A percentile compares a stretch with the other conserved stretches of the same genome.
Conservation (phyloP, 2,113 vertebrate genomes). For the Callithrix jacchus region DNA sequence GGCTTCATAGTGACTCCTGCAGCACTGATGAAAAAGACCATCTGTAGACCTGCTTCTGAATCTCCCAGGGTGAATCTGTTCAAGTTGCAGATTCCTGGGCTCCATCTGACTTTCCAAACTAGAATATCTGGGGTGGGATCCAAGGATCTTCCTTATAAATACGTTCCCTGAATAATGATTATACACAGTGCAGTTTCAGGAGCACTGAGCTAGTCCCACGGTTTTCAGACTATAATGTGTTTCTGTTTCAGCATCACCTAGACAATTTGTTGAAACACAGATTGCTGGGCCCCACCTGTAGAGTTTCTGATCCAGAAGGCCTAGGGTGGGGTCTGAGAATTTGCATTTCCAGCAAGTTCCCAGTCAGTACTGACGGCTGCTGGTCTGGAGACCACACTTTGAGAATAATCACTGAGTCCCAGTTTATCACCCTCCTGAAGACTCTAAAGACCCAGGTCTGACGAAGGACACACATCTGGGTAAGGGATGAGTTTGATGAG, state of each 20-base stretch:
- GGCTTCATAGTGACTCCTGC: background rate
- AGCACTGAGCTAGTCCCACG: background rate
- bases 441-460: background rate
- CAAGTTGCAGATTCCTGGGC: background rate
- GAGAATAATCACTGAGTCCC: too few species aligned
- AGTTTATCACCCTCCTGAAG: background rate
- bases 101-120: background rate
- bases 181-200: background rate
- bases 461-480: background rate
- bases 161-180: background rate
- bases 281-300: accelerated
- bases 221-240: background rate
- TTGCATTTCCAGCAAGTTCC: background rate
- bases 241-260: background rate
- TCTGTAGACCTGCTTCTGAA: background rate
- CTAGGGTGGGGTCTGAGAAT: background rate
- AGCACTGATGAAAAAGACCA: background rate
- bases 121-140: background rate
- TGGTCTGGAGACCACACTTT: background rate
- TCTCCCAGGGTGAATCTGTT: too few species aligned
- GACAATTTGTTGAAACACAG: background rate
- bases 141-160: background rate
- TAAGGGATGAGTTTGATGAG: background rate
- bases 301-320: background rate
- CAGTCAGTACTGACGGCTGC: too few species aligned